Conservation (phyloP, 1,140 invertebrate species). For the Gryllus bimaculatus region DNA sequence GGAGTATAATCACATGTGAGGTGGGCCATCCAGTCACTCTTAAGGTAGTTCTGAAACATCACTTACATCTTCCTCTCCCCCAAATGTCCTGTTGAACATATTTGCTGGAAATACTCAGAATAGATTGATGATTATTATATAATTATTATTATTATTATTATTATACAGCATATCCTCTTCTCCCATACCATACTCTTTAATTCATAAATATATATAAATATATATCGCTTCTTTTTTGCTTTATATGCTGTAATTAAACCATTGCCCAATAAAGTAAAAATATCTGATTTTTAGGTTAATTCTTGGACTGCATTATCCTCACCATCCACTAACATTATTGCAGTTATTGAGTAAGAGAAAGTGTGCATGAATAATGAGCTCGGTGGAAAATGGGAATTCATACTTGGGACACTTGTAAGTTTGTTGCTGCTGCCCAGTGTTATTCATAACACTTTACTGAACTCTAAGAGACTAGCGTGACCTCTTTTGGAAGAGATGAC, state of each 20-base stretch:
- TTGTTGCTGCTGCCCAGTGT: background rate
- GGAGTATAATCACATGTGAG: background rate
- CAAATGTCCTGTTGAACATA: background rate
- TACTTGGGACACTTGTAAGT: background rate
- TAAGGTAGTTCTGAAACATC: background rate
- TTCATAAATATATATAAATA: slow-evolving; percentile 11
- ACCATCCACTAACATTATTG: background rate
- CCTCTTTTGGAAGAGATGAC: too few relatives aligned
- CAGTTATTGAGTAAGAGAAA: background rate
- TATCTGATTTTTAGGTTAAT: slow-evolving; percentile 10
- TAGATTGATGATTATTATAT: background rate
- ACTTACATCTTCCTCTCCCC: background rate
- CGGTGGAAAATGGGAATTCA: background rate
- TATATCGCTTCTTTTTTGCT: slow-evolving; percentile 19
- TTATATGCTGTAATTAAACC: slow-evolving; percentile 17
- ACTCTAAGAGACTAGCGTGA: too few relatives aligned
- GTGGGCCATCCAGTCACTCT: background rate
- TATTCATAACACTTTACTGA: too few relatives aligned
- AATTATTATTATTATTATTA: background rate
- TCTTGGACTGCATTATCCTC: background rate
- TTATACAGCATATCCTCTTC: slow-evolving; percentile 8
- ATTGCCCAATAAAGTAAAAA: slow-evolving; percentile 16
- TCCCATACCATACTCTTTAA: background rate
- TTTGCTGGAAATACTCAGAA: background rate
- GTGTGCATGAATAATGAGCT: background rate